Percentiles rank a stretch among this genome's conserved stretches.
Conservation (phyloP, 2,888 invertebrate genomes). For the Acanthococcus lagerstroemiae region DNA sequence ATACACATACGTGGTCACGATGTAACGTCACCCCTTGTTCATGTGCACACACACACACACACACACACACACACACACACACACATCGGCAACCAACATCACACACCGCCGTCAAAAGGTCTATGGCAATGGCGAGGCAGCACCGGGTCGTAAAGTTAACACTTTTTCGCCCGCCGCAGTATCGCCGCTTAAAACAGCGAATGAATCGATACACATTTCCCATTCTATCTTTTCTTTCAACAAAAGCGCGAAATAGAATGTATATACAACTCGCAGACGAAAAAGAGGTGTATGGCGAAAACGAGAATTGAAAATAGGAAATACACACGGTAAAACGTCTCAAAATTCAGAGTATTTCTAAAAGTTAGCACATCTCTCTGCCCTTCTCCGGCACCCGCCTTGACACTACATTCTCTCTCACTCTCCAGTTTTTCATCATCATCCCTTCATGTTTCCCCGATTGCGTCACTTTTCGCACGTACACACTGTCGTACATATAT, state of each 20-base stretch:
- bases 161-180: background rate
- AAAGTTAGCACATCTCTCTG: background rate
- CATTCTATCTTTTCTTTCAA: background rate
- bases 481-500: no score
- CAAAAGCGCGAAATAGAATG: background rate
- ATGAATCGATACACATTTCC: constrained; percentile 8
- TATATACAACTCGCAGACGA: no score
- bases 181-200: background rate
- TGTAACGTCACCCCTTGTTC: no score
- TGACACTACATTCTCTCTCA: background rate
- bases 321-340: background rate
- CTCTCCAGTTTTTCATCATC: background rate
- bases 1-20: no score
- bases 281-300: background rate
- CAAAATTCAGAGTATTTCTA: constrained; percentile 1
- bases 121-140: background rate
- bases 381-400: background rate
- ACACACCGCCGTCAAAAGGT: no score
- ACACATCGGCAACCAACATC: background rate
- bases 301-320: background rate
- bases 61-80: background rate
- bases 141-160: background rate
- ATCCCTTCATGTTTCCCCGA: background rate
- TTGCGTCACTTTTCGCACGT: background rate
- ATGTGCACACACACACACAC: background rate